phyloP scores from a whole-genome alignment of 2,113 vertebrate species.

The Mustela lutreola region DNA sequence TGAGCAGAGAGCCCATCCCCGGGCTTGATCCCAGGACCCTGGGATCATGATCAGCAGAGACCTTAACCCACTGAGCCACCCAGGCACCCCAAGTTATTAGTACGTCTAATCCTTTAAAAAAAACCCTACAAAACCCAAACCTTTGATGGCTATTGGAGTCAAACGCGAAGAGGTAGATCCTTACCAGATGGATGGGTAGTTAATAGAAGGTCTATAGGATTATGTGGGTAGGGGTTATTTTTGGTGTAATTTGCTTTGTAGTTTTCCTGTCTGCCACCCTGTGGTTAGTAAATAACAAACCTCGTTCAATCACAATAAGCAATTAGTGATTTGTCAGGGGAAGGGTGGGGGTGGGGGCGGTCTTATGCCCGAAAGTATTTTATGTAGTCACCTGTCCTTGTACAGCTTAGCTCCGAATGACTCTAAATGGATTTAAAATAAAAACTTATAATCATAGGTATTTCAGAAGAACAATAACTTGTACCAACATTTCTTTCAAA shows the following conservation, averaged over 20 bases:
- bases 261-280: neutral
- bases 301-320: neutral
- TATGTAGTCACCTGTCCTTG: neutral
- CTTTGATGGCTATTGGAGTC: conserved; percentile 29
- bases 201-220: neutral
- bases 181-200: neutral
- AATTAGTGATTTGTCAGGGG: neutral
- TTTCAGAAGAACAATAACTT: conserved; percentile 58
- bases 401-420: neutral
- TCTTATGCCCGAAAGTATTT: neutral
- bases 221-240: neutral
- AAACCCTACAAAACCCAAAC: neutral
- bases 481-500: conserved; percentile 38
- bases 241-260: neutral
- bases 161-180: neutral
- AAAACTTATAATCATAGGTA: neutral
- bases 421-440: conserved; percentile 35
- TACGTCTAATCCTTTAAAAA: neutral
- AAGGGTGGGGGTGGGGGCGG: fast-evolving
- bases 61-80: too few species aligned
- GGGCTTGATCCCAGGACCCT: too few species aligned
- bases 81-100: neutral
- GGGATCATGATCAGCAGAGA: too few species aligned
- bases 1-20: too few species aligned
- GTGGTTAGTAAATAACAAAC: neutral